Evolutionary conservation across 2,888 invertebrate species (phyloP).

Genomic region (Agriopis aurantiaria): DNA sequence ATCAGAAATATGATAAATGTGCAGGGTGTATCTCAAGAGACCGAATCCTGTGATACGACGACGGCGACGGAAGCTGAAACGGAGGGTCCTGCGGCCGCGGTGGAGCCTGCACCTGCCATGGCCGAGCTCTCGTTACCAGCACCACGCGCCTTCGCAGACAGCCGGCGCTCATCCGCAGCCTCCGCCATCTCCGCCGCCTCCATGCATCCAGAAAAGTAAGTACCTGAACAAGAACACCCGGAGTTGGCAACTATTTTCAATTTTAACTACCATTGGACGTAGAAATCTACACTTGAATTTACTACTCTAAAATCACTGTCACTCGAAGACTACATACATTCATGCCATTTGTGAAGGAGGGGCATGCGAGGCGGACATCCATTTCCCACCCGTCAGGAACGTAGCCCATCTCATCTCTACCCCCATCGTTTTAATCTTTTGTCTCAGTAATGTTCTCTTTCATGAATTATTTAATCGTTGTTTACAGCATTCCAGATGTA

Average conservation of each 20-base stretch:
- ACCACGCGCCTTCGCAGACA: constrained; percentile 94
- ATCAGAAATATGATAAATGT: background rate
- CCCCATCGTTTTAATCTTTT: background rate
- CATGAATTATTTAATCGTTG: constrained; percentile 18
- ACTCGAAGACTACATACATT: too few species aligned
- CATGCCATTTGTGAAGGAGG: background rate
- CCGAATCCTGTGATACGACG: constrained; percentile 61
- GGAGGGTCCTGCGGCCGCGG: constrained; percentile 36
- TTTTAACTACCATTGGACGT: background rate
- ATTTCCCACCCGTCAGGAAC: too few species aligned
- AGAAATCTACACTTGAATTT: too few species aligned
- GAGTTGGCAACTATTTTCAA: background rate
- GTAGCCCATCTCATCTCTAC: too few species aligned
- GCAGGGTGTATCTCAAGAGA: constrained; percentile 56
- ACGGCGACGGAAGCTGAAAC: constrained; percentile 45
- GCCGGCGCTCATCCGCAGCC: constrained; percentile 89
- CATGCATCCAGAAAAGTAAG: constrained; percentile 78
- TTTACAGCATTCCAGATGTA: constrained; percentile 84
- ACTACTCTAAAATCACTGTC: too few species aligned
- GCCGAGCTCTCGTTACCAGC: constrained; percentile 82
- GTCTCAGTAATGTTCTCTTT: background rate
- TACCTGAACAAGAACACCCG: background rate
- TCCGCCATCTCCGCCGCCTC: constrained; percentile 80
- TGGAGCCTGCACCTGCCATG: constrained; percentile 79
- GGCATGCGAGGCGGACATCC: background rate